Evolutionary conservation across 2,797 vertebrate species (phyloP), one percentile per base, ranked within the genome.

Genomic region (Spondyliosoma cantharus): DNA sequence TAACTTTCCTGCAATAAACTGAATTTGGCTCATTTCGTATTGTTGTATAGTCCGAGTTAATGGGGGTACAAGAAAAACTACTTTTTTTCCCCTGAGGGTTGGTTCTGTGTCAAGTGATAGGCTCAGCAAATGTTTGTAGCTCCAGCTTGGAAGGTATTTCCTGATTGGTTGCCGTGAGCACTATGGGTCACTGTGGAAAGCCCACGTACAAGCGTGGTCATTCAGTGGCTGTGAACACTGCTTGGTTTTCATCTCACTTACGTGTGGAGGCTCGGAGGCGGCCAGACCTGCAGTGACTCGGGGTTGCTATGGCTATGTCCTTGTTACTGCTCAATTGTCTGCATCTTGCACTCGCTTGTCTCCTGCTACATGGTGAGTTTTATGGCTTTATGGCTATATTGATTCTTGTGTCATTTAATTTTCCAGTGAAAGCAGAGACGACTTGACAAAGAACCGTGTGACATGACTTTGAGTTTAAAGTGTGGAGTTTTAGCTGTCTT

Each of bases 131-230:
- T 92, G 90, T 92, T 93, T 93, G 93, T 92, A 90, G 88, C 82
- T 90, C 67, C 82, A 88, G 82, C 67, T 7, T 86, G 80, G 84
- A 84, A 91, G 83, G 91, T 88, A 90, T 93, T 92, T 94, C 90
- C 93, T 93, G 90, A 94, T 94, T 93, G 92, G 93, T 91, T 46
- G 85, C 80, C 69, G 84, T 64, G 88, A 93, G 91, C 81, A 64
- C 90, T 63, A 74, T 64, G 84, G 90, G 90, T 91, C 89, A 89
- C 82, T 77, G 89, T 90, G 84, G 90, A 85, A 37, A 89, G 88
- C 82, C 84, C 82, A 74, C 64, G 22, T 83, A 92, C 91, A 94
- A 92, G 85, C 74, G 76, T 76, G 90, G 82, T 90, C 93, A 91
- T 93, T 94, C 91, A 93, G 86, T 75, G 87, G 83, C 89, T 74